Conservation (phyloP, 2,797 vertebrate species). For the Brachymystax lenok region DNA sequence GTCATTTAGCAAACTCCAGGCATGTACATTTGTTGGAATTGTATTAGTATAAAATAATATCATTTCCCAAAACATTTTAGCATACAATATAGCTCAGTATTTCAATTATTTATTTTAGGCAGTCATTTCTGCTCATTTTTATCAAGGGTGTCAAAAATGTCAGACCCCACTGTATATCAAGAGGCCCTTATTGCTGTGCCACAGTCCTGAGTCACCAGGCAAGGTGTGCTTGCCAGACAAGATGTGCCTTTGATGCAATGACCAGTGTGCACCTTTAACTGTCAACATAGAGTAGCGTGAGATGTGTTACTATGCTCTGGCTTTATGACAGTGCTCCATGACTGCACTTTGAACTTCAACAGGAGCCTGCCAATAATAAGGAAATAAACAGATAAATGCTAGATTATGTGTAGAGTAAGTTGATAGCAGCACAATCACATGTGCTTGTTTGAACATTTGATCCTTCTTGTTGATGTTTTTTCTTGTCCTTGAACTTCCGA, state of each 20-base stretch:
- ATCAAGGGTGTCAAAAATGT: too few species aligned
- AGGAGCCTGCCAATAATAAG: slow-evolving; percentile 1
- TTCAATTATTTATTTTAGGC: too few species aligned
- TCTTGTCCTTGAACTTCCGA: not conserved
- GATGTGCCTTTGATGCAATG: slow-evolving; percentile 36
- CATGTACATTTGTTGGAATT: too few species aligned
- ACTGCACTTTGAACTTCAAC: slow-evolving; percentile 32
- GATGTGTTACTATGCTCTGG: slow-evolving; percentile 24
- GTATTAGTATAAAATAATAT: too few species aligned
- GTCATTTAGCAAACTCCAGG: too few species aligned
- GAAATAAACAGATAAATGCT: slow-evolving; percentile 25
- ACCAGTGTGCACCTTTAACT: slow-evolving; percentile 19
- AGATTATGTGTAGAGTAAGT: slow-evolving; percentile 10
- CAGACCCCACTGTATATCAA: too few species aligned
- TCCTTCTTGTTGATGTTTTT: slow-evolving; percentile 10
- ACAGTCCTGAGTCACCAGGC: not conserved
- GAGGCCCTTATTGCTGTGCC: not conserved
- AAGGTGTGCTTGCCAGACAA: slow-evolving; percentile 37
- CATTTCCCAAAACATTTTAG: too few species aligned
- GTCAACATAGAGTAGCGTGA: slow-evolving; percentile 28
- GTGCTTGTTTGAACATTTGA: not conserved
- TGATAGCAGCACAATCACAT: slow-evolving; percentile 13
- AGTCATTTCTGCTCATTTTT: too few species aligned
- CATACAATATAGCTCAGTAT: too few species aligned
- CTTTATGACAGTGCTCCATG: slow-evolving; percentile 38